Percentiles rank a stretch among this genome's conserved stretches.
Evolutionary conservation across 2,113 vertebrate species (phyloP).

Genomic region (Mesembrinibis cayennensis): DNA sequence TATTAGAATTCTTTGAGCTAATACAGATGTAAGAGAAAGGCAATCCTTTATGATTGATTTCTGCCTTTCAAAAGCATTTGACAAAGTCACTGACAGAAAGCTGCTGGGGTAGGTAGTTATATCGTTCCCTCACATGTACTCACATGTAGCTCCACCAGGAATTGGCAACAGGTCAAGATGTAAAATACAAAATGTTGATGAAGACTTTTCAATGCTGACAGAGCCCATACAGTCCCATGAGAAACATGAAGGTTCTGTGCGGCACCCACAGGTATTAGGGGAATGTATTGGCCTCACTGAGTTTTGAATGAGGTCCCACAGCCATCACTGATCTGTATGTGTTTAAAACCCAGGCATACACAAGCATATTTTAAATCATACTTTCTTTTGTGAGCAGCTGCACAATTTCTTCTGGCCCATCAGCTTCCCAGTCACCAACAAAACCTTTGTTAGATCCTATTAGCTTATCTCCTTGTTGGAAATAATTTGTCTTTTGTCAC

Average conservation of each 20-base stretch:
- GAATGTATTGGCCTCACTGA: background rate
- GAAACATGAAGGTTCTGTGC: background rate
- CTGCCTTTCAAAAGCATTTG: background rate
- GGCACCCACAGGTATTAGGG: background rate
- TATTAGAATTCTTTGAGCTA: background rate
- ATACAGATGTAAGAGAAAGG: background rate
- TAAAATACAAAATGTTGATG: background rate
- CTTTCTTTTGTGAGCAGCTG: background rate
- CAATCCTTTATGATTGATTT: background rate
- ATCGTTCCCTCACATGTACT: background rate
- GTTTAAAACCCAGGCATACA: background rate
- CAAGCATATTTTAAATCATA: background rate
- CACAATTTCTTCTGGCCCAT: background rate
- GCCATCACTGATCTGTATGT: too few relatives aligned
- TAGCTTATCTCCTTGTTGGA: background rate
- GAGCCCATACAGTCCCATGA: background rate
- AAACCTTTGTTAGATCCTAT: background rate
- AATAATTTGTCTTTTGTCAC: background rate
- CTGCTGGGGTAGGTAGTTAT: background rate
- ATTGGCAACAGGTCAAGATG: background rate
- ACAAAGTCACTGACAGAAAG: background rate
- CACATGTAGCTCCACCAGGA: background rate
- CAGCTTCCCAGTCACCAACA: background rate
- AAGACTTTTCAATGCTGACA: background rate
- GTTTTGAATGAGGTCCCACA: background rate